Evolutionary conservation across 2,888 invertebrate species (phyloP).

Genomic region (Nycteola revayana): DNA sequence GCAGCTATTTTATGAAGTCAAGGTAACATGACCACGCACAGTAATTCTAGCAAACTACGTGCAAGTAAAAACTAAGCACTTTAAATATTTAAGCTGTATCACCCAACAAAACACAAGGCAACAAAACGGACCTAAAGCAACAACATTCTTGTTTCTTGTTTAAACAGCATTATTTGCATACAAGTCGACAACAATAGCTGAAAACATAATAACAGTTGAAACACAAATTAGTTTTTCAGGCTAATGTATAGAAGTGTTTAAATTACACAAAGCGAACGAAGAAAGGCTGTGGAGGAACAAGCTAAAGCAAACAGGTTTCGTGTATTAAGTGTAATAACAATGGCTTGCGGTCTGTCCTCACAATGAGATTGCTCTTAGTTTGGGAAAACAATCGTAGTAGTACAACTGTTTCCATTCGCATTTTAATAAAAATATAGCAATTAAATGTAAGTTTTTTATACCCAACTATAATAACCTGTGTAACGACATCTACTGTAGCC

Average conservation of each 20-base stretch:
- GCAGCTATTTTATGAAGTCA: too few species aligned
- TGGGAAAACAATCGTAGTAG: constrained; percentile 6
- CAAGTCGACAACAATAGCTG: constrained; percentile 16
- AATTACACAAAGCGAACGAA: constrained; percentile 12
- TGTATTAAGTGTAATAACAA: constrained; percentile 36
- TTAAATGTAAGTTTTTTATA: too few species aligned
- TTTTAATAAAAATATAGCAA: too few species aligned
- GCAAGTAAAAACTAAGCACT: too few species aligned
- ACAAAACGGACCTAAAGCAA: too few species aligned
- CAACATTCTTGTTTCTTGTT: neutral
- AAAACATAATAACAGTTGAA: constrained; percentile 18
- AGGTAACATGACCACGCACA: too few species aligned
- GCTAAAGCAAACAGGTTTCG: constrained; percentile 30
- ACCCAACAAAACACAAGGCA: too few species aligned
- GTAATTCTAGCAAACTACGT: too few species aligned
- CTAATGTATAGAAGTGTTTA: constrained; percentile 28
- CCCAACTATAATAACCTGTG: too few species aligned
- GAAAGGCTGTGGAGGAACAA: constrained; percentile 20
- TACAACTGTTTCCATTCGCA: too few species aligned
- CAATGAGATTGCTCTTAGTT: constrained; percentile 28
- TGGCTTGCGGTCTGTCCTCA: constrained; percentile 29
- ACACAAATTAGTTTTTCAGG: constrained; percentile 27
- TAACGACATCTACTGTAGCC: too few species aligned
- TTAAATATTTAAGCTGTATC: too few species aligned
- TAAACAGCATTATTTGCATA: neutral